Evolutionary conservation across 2,113 vertebrate genomes (phyloP).

Genomic region (Nannospalax galili): DNA sequence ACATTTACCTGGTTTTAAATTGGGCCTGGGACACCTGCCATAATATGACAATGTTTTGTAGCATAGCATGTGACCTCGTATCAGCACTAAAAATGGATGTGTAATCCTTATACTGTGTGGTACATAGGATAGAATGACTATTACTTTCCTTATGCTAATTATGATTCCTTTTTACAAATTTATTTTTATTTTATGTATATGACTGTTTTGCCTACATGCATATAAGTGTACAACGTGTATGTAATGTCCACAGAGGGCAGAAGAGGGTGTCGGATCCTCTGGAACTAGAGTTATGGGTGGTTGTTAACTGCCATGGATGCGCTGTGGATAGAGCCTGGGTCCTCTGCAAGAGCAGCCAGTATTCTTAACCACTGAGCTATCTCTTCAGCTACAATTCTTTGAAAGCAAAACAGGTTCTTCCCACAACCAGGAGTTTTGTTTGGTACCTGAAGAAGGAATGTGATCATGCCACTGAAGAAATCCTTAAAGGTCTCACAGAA

Average conservation of each 20-base stretch:
- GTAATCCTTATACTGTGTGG: neutral
- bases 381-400: neutral
- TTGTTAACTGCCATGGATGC: too few relatives aligned
- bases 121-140: neutral
- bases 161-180: neutral
- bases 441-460: neutral
- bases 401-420: neutral
- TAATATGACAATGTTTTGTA: neutral
- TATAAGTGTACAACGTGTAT: too few relatives aligned
- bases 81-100: neutral
- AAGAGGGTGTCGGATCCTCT: too few relatives aligned
- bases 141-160: neutral
- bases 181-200: too few relatives aligned
- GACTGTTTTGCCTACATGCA: too few relatives aligned
- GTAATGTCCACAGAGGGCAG: too few relatives aligned
- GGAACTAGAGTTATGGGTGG: too few relatives aligned
- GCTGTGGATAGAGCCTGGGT: too few relatives aligned
- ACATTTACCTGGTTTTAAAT: neutral
- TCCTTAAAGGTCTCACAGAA: neutral
- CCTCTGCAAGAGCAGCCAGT: too few relatives aligned
- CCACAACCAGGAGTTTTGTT: neutral
- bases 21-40: neutral
- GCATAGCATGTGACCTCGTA: neutral
- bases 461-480: neutral
- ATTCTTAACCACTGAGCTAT: too few relatives aligned